Evolutionary conservation across 2,888 invertebrate species (phyloP).

Genomic region (Cyrtodaria siliqua): DNA sequence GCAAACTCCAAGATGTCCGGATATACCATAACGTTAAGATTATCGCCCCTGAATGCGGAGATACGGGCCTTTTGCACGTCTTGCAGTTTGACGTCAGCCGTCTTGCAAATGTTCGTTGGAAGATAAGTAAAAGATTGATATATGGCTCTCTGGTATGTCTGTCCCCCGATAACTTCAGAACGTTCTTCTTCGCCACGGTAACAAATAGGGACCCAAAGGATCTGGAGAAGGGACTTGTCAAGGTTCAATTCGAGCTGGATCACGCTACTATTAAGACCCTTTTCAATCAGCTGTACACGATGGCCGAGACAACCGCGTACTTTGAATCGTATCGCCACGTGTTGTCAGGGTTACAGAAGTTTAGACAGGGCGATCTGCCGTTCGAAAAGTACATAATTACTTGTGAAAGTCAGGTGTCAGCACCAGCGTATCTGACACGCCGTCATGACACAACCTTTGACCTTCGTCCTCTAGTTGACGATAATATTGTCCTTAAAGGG

Average conservation of each 20-base stretch:
- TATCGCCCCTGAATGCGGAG: slow-evolving; percentile 51
- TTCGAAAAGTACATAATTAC: slow-evolving; percentile 69
- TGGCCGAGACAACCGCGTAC: slow-evolving; percentile 92
- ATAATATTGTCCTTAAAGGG: neutral
- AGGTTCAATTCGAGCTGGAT: slow-evolving; percentile 60
- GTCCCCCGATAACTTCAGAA: slow-evolving; percentile 90
- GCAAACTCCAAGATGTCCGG: slow-evolving; percentile 54
- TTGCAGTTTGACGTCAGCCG: slow-evolving; percentile 52
- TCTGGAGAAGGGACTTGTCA: slow-evolving; percentile 64
- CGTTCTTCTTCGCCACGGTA: slow-evolving; percentile 90
- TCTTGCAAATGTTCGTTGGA: slow-evolving; percentile 81
- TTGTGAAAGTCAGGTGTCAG: slow-evolving; percentile 56
- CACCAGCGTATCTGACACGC: slow-evolving; percentile 64
- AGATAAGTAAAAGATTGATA: slow-evolving; percentile 89
- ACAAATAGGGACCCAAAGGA: slow-evolving; percentile 62
- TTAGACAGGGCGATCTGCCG: slow-evolving; percentile 82
- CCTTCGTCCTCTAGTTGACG: slow-evolving; percentile 37
- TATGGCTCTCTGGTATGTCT: slow-evolving; percentile 91
- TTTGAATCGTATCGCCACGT: slow-evolving; percentile 94
- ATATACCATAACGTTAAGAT: slow-evolving; percentile 76
- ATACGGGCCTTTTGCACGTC: slow-evolving; percentile 64
- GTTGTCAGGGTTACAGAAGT: slow-evolving; percentile 89
- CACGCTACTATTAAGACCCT: slow-evolving; percentile 3
- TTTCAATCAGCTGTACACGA: slow-evolving; percentile 81
- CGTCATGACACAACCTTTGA: slow-evolving; percentile 36